A percentile compares a stretch with the other conserved stretches of the same genome.
These are phyloP conservation scores for Leptobrachium leishanense DNA, from an alignment of 2,113 vertebrate genomes.

Conservation along the genomic window DNA sequence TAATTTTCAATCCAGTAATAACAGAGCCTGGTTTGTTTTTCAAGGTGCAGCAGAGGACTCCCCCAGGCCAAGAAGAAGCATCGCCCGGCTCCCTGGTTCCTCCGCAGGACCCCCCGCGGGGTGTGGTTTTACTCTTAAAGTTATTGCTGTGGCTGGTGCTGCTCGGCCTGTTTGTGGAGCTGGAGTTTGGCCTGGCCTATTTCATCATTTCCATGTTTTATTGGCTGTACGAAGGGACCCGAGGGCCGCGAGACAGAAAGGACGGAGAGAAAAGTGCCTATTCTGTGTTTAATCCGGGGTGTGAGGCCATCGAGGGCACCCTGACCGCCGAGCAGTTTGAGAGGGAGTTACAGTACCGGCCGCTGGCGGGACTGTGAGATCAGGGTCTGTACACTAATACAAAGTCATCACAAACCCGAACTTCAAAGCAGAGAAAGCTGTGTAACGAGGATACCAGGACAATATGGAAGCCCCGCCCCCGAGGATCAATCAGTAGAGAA, in stretches of 20 bases:
- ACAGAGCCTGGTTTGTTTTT: neutral
- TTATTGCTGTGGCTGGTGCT: conserved; percentile 87
- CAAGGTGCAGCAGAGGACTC: neutral
- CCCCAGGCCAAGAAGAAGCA: neutral
- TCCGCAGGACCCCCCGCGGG: neutral
- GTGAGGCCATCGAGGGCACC: conserved; percentile 81
- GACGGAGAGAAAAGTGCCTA: conserved; percentile 88
- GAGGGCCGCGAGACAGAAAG: conserved; percentile 66
- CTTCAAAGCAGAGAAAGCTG: no score
- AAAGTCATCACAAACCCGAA: no score
- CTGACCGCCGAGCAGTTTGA: conserved; percentile 91
- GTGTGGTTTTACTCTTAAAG: conserved; percentile 68
- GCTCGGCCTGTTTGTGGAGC: conserved; percentile 81
- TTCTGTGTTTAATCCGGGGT: conserved; percentile 93
- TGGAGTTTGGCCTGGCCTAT: conserved; percentile 85
- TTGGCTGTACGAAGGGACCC: conserved; percentile 86
- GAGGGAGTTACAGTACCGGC: conserved; percentile 79
- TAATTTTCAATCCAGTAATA: neutral
- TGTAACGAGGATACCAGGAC: no score
- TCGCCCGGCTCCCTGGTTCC: neutral
- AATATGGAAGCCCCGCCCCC: no score
- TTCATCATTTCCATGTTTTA: conserved; percentile 88
- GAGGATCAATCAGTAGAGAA: no score
- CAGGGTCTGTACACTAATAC: no score
- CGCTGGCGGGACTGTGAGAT: conserved; percentile 55